Evolutionary conservation across 2,113 vertebrate genomes (phyloP), one percentile per base, ranked within the genome.

Genomic region (Gobio gobio): DNA sequence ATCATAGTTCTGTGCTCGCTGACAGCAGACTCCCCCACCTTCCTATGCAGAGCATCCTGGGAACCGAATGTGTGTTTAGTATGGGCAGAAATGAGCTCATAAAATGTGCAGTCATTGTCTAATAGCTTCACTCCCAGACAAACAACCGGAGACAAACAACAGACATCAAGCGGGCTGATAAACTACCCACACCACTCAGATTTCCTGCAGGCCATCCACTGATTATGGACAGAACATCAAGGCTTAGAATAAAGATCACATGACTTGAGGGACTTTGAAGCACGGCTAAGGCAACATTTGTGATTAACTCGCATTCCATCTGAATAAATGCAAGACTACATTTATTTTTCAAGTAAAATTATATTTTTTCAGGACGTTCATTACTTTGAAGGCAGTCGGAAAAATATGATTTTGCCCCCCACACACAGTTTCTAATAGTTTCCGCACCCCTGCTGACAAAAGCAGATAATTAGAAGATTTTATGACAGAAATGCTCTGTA

Each of bases 71-170:
- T 87, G 85, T 76, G 83, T 86, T 84, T 87, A 72, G 86, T 87
- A 75, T 89, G 79, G 72, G 82, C 86, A 88, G 87, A 92, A 94
- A 94, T 90, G 90, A 94, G 91, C 91, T 89, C 51, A 80, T 90
- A 88, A 90, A 91, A 92, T 93, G 90, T 90, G 90, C 84, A 70
- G 82, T 77, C 83, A 88, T 63, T 90, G 89, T 92, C 90, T 91
- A 91, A 92, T 91, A 90, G 93, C 88, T 86, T 86, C 88, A 87
- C 89, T 89, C 85, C 88, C 83, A 93, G 90, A 85, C 87, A 45
- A 91, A 90, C 87, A 93, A 88, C 86, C 36, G 66, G 90, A 68
- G 70, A 47, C 85, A 26, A 45, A 86, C 68, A 82, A 86, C 51
- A 68, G 82, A 89, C 91, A 87, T 83, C 86, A 80, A 87, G 83